Percentiles rank a stretch among this genome's conserved stretches.
Conservation (phyloP, 2,797 vertebrate genomes). For the Pseudochromis fuscus region DNA sequence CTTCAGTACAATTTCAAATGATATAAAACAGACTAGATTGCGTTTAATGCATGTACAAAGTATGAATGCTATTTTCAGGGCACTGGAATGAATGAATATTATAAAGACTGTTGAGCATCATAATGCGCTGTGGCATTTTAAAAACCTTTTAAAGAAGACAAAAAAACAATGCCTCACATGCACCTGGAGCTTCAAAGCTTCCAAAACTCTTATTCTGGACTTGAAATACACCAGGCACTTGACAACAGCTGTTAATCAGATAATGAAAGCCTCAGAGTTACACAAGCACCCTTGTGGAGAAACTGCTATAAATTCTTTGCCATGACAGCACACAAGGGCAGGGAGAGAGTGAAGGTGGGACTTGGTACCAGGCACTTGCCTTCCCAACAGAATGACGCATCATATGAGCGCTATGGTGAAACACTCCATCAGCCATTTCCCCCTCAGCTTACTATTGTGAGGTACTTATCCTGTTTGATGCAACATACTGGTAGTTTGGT, state of each 20-base stretch:
- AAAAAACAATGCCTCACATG: constrained; percentile 70
- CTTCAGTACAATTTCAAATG: too few relatives aligned
- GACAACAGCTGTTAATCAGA: constrained; percentile 85
- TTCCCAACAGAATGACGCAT: constrained; percentile 78
- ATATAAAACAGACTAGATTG: constrained; percentile 46
- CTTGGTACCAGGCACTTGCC: constrained; percentile 84
- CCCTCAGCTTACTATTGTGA: constrained; percentile 54
- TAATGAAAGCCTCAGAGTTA: constrained; percentile 78
- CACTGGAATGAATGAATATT: constrained; percentile 34
- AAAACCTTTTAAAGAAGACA: constrained; percentile 64
- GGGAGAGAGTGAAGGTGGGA: constrained; percentile 69
- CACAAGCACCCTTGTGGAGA: constrained; percentile 78
- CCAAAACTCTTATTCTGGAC: constrained; percentile 68
- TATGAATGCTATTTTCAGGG: constrained; percentile 39
- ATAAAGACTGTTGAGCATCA: constrained; percentile 46
- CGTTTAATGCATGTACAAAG: constrained; percentile 50
- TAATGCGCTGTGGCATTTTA: constrained; percentile 59
- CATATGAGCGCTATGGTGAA: constrained; percentile 69
- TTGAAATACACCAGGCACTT: constrained; percentile 82
- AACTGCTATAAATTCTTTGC: constrained; percentile 78
- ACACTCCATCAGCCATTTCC: constrained; percentile 64
- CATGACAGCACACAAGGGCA: constrained; percentile 75
- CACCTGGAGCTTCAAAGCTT: constrained; percentile 81
- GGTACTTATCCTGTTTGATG: constrained; percentile 36
- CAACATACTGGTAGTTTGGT: constrained; percentile 47